Percentiles rank a stretch among this genome's conserved stretches.
These are phyloP conservation scores for Abramis brama DNA, from an alignment of 2,113 vertebrate genomes.

Conservation along the genomic window DNA sequence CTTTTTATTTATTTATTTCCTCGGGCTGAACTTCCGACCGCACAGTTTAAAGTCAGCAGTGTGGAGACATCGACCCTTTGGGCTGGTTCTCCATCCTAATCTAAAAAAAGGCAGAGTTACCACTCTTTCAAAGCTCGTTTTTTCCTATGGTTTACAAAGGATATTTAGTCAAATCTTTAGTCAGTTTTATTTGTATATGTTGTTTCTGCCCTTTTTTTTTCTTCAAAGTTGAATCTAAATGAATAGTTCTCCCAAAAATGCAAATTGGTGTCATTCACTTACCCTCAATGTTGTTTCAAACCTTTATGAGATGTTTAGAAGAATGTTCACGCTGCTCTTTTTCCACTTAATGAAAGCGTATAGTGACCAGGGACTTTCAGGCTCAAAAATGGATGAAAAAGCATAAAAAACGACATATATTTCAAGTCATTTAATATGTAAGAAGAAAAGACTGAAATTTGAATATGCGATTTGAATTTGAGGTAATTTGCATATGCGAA, in stretches of 20 bases:
- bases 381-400: neutral
- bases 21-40: slow-evolving; percentile 42
- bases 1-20: slow-evolving; percentile 45
- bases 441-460: neutral
- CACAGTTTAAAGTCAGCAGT: slow-evolving; percentile 40
- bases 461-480: neutral
- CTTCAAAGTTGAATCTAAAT: neutral
- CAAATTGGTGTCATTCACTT: neutral
- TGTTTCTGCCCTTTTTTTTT: neutral
- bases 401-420: neutral
- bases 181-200: neutral
- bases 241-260: neutral
- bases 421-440: neutral
- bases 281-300: neutral
- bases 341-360: neutral
- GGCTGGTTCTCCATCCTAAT: slow-evolving; percentile 11
- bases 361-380: neutral
- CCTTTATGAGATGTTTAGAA: neutral
- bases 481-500: neutral
- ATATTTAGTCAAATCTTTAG: neutral
- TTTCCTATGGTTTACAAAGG: neutral
- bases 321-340: neutral
- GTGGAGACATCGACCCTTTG: slow-evolving; percentile 26
- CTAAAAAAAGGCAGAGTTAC: slow-evolving; percentile 24
- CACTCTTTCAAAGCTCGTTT: neutral